Conservation (phyloP, 2,113 vertebrate genomes). For the Semicossyphus pulcher region DNA sequence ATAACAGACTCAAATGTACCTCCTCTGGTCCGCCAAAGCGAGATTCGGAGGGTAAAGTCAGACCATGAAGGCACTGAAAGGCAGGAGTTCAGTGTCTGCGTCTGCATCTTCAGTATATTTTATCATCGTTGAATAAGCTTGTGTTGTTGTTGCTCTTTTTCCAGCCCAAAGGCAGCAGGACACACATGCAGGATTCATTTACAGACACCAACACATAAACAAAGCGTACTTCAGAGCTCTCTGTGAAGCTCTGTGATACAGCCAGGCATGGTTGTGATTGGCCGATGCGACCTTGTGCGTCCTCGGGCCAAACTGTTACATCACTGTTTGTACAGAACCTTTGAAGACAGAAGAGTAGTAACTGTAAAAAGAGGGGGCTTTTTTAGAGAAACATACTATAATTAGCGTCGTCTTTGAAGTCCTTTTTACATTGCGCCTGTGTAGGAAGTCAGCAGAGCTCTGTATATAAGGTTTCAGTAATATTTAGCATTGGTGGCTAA, state of each 20-base stretch:
- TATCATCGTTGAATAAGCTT: constrained; percentile 1
- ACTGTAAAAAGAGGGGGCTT: background rate
- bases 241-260: background rate
- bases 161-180: constrained; percentile 56
- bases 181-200: constrained; percentile 28
- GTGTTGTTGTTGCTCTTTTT: constrained; percentile 32
- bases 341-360: constrained; percentile 1
- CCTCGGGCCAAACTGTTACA: constrained; percentile 29
- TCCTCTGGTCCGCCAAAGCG: constrained; percentile 8
- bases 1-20: background rate
- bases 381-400: background rate
- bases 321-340: constrained; percentile 26
- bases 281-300: background rate
- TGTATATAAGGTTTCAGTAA: constrained; percentile 18
- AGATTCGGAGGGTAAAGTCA: background rate
- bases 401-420: constrained; percentile 9
- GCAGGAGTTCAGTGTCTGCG: constrained; percentile 15
- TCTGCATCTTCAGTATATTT: background rate
- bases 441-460: background rate
- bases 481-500: constrained; percentile 15
- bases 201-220: constrained; percentile 1
- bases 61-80: constrained; percentile 12
- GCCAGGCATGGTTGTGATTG: background rate
- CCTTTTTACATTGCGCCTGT: background rate
- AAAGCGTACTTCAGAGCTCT: background rate